These are phyloP conservation scores for Scaeva pyrastri DNA, from an alignment of 2,888 invertebrate genomes.

Conservation along the genomic window DNA sequence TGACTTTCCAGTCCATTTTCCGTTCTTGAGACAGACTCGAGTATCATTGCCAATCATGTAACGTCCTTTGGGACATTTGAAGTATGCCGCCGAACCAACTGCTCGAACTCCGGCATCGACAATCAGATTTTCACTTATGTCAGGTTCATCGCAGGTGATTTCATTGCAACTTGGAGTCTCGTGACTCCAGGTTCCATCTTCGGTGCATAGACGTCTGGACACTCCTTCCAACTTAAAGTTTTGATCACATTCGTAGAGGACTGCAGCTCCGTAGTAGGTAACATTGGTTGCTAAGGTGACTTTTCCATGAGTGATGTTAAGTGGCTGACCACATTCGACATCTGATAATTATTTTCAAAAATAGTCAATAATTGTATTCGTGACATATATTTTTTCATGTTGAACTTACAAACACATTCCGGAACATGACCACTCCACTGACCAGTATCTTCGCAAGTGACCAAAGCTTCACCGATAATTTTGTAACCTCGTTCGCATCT, in stretches of 20 bases:
- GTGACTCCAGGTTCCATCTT: slow-evolving; percentile 96
- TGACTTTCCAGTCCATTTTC: slow-evolving; percentile 92
- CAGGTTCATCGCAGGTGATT: slow-evolving; percentile 91
- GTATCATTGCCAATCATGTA: slow-evolving; percentile 91
- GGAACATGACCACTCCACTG: slow-evolving; percentile 94
- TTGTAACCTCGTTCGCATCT: slow-evolving; percentile 95
- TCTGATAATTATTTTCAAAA: slow-evolving; percentile 84
- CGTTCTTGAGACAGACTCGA: slow-evolving; percentile 89
- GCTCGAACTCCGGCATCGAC: slow-evolving; percentile 88
- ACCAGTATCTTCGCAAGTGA: slow-evolving; percentile 93
- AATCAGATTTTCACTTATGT: slow-evolving; percentile 85
- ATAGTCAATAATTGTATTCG: not conserved
- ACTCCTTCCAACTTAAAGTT: slow-evolving; percentile 93
- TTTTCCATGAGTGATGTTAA: slow-evolving; percentile 89
- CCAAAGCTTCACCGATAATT: slow-evolving; percentile 92
- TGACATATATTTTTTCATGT: not conserved
- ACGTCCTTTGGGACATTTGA: slow-evolving; percentile 93
- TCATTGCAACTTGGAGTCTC: slow-evolving; percentile 93
- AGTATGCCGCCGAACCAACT: slow-evolving; percentile 92
- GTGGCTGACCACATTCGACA: slow-evolving; percentile 93
- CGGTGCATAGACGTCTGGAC: slow-evolving; percentile 92
- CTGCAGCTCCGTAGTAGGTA: slow-evolving; percentile 94
- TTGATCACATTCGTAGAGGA: slow-evolving; percentile 91
- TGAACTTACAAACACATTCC: slow-evolving; percentile 91
- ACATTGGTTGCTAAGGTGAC: slow-evolving; percentile 93